Base-by-base conservation (phyloP, 2,113 vertebrate genomes). In the Potamarius usumacintae region DNA sequence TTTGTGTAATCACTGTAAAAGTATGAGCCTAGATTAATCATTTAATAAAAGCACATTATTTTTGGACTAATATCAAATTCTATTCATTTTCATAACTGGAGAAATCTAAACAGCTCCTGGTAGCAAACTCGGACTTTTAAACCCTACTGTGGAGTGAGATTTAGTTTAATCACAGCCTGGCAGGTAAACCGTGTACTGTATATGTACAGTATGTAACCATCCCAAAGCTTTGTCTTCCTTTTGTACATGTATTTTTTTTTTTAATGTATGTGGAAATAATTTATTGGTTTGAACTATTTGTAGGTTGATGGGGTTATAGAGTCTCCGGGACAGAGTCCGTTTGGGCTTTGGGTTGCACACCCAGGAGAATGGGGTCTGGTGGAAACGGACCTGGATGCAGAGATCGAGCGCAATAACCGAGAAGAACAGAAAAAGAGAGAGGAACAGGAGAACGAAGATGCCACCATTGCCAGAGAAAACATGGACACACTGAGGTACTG, bases 401-500 rank as follows among this genome's bases (percentile, higher is more conserved):
- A 88, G 20, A 48, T 77, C 63, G 90, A 92, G 88, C 79, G 85
- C 53, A 89, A 79, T 34, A 89, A 85, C 74, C 50, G 90, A 57
- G 79, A 80, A 18, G 78, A 82, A 48, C 79, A 6, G 57, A 42
- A 30, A 22, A 58, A 25, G 9, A 12, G 30, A 42, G 57, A 82
- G 57, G 34, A 80, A 60, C 27, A 5, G 8, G 27, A 80, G 53
- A 30, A 2, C 17, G 4, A 58, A 20, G 30, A 20, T 10, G 6
- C 57, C 30, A 82, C 72, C 67, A 42, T 57, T 79, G 87, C 90
- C 90, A 89, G 85, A 71, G 91, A 91, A 92, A 89, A 88, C 89
- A 91, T 80, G 50, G 89, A 87, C 84, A 22, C 86, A 48, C 67
- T 84, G 91, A 94, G 94, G 94, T 95, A 92, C 85, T 77, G n/a